Percentiles rank a stretch among this genome's conserved stretches.
Evolutionary conservation across 2,888 invertebrate species (phyloP).

Genomic region (Volucella inanis): DNA sequence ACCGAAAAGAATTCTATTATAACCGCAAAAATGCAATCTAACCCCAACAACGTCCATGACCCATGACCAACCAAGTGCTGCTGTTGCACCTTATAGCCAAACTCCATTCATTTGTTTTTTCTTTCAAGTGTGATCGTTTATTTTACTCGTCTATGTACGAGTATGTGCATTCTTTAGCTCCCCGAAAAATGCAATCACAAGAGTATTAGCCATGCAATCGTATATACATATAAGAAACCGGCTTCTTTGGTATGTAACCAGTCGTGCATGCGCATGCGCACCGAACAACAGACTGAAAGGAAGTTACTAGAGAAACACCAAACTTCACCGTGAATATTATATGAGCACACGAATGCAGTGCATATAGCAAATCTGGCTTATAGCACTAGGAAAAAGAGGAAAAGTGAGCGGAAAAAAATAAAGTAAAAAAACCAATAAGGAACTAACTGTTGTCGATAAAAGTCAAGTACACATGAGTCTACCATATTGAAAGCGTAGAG

Average conservation of each 20-base stretch:
- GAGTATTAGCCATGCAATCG: conserved; percentile 40
- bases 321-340: conserved; percentile 72
- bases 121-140: not conserved
- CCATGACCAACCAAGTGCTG: conserved; percentile 55
- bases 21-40: conserved; percentile 40
- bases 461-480: conserved; percentile 64
- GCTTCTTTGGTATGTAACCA: conserved; percentile 72
- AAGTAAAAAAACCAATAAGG: conserved; percentile 50
- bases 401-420: conserved; percentile 61
- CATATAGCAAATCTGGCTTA: too few species aligned
- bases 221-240: conserved; percentile 56
- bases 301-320: conserved; percentile 57
- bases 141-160: not conserved
- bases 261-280: conserved; percentile 70
- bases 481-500: not conserved
- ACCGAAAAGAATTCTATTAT: not conserved
- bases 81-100: conserved; percentile 51
- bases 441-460: conserved; percentile 63
- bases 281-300: conserved; percentile 37
- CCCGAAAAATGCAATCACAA: conserved; percentile 1
- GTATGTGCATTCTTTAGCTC: too few species aligned
- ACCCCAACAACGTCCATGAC: conserved; percentile 70
- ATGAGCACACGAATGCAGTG: not conserved
- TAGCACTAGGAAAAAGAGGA: conserved; percentile 15
- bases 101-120: conserved; percentile 53